Base-by-base conservation (phyloP, 2,888 invertebrate genomes). In the Augiades crinisus region DNA sequence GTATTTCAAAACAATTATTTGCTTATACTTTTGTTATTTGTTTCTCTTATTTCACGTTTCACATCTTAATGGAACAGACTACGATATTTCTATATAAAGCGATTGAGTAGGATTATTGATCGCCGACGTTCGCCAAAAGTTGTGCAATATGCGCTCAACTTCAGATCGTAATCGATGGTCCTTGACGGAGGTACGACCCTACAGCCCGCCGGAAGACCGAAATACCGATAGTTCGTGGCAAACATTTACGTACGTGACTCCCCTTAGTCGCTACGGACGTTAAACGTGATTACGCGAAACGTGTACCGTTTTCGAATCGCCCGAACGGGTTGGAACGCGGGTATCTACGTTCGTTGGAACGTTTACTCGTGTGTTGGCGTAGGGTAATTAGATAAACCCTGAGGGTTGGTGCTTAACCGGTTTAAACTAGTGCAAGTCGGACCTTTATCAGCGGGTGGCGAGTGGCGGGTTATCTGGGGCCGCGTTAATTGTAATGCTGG, bases 361-460 rank as follows among this genome's bases (percentile, higher is more conserved):
- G 63, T 59, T 43, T n/a, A 21, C 41, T 66, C 67, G 70, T 74
- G 68, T 77, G 76, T 78, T 70, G 63, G 79, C 68, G 76, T 77
- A 77, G 80, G 78, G 88, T 86, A 88, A 89, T 89, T 85, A 87
- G 85, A 83, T 86, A 84, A 82, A 83, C 85, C 88, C 87, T 75
- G 72, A 76, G 86, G 88, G 75, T 71, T 66, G 82, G 74, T 80
- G 79, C 83, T 85, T 84, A 87, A 85, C 84, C 85, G 78, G 86
- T 88, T 87, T 83, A 87, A 83, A 83, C 85, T 80, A 78, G 81
- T 78, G 72, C 74, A 71, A 70, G 72, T 68, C 67, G 76, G 85
- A 83, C 85, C 84, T 84, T 77, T 82, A 83, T 83, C 86, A 81
- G 81, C 80, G 87, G 87, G 84, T 82, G 84, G 86, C 86, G 87